Percentiles rank a stretch among this genome's conserved stretches.
Conservation (phyloP, 2,113 vertebrate genomes). For the Pholis gunnellus region DNA sequence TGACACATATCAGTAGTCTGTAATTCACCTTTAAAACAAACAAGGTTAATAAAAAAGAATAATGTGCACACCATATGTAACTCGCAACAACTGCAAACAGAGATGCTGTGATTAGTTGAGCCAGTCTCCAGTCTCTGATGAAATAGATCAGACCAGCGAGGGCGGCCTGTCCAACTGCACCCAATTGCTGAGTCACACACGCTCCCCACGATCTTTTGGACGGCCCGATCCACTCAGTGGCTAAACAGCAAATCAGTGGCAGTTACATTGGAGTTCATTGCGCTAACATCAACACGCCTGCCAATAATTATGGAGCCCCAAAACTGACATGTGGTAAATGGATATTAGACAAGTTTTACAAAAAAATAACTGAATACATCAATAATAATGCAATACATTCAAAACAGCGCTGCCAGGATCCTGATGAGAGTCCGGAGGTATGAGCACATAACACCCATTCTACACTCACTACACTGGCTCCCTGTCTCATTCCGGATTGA, state of each 20-base stretch:
- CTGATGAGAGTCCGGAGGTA: too few relatives aligned
- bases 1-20: background rate
- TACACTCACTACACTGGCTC: too few relatives aligned
- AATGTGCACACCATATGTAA: slow-evolving; percentile 81
- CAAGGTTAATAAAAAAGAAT: background rate
- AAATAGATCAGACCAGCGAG: slow-evolving; percentile 83
- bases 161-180: slow-evolving; percentile 50
- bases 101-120: slow-evolving; percentile 78
- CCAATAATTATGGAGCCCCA: background rate
- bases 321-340: background rate
- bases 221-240: slow-evolving; percentile 79
- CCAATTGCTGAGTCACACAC: slow-evolving; percentile 62
- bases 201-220: slow-evolving; percentile 73
- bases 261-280: background rate
- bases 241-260: slow-evolving; percentile 43
- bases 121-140: slow-evolving; percentile 85
- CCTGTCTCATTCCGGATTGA: too few relatives aligned
- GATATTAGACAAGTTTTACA: background rate
- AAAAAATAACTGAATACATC: background rate
- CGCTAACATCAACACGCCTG: background rate
- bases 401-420: too few relatives aligned
- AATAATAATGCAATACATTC: too few relatives aligned
- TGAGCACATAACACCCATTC: too few relatives aligned
- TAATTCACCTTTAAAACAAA: background rate
- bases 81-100: slow-evolving; percentile 73